Evolutionary conservation across 1,140 invertebrate genomes (phyloP).

Genomic region (Ladona fulva): DNA sequence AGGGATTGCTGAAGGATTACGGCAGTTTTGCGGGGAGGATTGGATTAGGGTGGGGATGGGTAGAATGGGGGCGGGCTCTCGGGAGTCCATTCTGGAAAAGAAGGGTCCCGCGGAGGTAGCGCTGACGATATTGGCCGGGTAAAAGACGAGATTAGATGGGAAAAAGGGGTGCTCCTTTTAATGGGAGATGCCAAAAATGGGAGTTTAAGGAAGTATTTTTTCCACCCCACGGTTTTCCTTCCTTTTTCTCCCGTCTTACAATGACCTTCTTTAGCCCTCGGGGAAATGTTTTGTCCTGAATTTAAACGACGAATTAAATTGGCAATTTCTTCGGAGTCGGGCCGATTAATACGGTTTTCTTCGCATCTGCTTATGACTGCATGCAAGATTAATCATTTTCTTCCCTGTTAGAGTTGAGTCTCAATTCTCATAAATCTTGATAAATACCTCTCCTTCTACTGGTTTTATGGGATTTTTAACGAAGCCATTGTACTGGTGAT

Average conservation of each 20-base stretch:
- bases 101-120: background rate
- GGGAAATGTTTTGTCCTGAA: conserved; percentile 4
- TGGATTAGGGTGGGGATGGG: too few relatives aligned
- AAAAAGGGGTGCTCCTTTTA: background rate
- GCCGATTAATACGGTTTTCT: background rate
- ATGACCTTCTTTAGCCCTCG: background rate
- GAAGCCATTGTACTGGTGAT: background rate
- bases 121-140: background rate
- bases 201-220: too few relatives aligned
- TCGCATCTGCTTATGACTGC: background rate
- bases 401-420: background rate
- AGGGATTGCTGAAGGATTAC: background rate
- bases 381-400: background rate
- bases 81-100: too few relatives aligned
- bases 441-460: background rate
- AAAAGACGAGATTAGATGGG: background rate
- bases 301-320: conserved; percentile 4
- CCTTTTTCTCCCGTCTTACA: too few relatives aligned
- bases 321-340: background rate
- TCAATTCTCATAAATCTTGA: background rate
- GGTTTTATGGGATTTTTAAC: background rate
- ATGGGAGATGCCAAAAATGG: too few relatives aligned
- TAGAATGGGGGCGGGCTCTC: too few relatives aligned
- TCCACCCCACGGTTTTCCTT: too few relatives aligned
- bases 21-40: background rate